These are phyloP conservation scores for Bombylius discolor DNA, from an alignment of 2,888 invertebrate genomes.

Conservation along the genomic window DNA sequence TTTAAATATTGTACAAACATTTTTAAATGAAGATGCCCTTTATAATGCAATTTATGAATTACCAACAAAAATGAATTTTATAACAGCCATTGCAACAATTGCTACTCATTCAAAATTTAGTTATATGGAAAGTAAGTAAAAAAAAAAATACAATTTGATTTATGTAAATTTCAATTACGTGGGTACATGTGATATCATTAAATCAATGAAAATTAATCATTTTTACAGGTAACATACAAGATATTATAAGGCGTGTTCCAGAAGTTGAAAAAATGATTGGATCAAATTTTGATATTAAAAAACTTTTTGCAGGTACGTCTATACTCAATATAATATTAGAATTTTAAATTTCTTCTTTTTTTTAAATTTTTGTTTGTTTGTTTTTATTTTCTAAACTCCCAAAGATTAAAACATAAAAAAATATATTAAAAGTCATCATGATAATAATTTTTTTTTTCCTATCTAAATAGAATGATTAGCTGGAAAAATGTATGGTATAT, in stretches of 20 bases:
- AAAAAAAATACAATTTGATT: neutral
- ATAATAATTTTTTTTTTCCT: too few species aligned
- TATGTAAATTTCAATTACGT: too few species aligned
- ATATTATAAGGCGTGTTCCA: constrained; percentile 26
- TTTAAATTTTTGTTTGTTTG: neutral
- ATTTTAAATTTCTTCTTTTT: neutral
- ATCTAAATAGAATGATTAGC: too few species aligned
- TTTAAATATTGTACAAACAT: constrained; percentile 32
- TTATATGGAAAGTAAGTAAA: constrained; percentile 26
- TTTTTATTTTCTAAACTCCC: neutral
- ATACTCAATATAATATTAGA: neutral
- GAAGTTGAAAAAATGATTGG: constrained; percentile 28
- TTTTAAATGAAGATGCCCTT: constrained; percentile 31
- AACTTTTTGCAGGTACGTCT: constrained; percentile 30
- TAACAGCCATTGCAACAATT: constrained; percentile 29
- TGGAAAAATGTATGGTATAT: too few species aligned
- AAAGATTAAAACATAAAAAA: too few species aligned
- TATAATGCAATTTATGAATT: constrained; percentile 28
- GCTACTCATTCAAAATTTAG: constrained; percentile 30
- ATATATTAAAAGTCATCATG: too few species aligned
- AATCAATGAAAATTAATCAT: neutral
- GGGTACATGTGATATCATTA: too few species aligned
- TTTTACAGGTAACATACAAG: constrained; percentile 23
- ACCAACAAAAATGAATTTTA: constrained; percentile 32
- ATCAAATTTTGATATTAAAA: constrained; percentile 29